Conservation (phyloP, 2,113 vertebrate genomes). For the Nyctereutes procyonoides region DNA sequence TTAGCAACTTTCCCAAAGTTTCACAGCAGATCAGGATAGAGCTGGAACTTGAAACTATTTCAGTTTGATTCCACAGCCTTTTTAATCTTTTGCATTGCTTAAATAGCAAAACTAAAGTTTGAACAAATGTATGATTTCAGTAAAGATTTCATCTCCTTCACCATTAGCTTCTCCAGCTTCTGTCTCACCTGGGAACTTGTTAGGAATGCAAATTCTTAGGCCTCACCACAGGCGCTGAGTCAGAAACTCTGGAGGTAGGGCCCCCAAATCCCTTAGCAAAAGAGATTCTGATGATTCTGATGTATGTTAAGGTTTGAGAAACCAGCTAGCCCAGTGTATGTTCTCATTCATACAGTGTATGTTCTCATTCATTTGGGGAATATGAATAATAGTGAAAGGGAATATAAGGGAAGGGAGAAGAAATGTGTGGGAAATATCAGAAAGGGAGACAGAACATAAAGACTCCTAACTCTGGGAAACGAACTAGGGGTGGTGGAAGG, state of each 20-base stretch:
- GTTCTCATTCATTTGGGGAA: no score
- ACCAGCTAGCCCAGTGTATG: neutral
- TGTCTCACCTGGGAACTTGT: neutral
- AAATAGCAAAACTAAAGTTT: neutral
- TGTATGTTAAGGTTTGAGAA: neutral
- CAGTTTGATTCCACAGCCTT: neutral
- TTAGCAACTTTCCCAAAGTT: slow-evolving; percentile 7
- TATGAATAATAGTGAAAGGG: no score
- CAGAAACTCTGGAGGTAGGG: neutral
- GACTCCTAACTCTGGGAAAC: no score
- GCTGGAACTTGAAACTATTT: neutral
- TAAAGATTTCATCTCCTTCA: neutral
- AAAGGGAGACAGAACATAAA: no score
- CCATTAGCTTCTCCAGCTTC: neutral
- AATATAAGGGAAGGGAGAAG: no score
- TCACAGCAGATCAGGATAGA: neutral
- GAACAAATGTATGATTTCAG: neutral
- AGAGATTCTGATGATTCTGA: neutral
- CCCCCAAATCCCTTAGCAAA: neutral
- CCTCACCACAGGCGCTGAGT: neutral
- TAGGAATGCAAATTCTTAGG: neutral
- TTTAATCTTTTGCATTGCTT: neutral
- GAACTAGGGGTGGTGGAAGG: no score
- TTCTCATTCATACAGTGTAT: no score
- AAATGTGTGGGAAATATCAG: no score